Conservation (phyloP, 2,888 invertebrate species). For the Digitonthophagus gazella region DNA sequence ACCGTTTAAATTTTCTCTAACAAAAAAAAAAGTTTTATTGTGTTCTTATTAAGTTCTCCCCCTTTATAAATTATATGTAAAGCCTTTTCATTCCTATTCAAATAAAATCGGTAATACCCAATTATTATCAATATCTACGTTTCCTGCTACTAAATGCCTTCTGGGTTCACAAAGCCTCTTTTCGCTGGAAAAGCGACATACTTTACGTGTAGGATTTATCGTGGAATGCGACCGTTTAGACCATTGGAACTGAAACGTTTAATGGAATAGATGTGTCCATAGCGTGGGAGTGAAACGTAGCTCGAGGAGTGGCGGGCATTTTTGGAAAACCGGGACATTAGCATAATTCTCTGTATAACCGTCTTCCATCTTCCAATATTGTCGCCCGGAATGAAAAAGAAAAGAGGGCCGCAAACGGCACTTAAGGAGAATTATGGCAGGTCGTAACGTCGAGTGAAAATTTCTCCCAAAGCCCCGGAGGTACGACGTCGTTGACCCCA, state of each 20-base stretch:
- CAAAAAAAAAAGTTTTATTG: background rate
- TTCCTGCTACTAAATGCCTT: background rate
- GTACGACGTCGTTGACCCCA: background rate
- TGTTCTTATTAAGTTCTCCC: too few species aligned
- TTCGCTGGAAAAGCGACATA: background rate
- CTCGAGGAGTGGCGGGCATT: background rate
- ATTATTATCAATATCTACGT: background rate
- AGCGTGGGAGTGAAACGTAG: background rate
- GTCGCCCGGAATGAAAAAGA: background rate
- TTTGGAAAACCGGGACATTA: conserved; percentile 6
- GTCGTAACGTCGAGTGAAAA: background rate
- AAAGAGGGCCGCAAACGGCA: conserved; percentile 11
- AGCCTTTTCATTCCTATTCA: too few species aligned
- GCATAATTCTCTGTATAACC: conserved; percentile 14
- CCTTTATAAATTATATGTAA: too few species aligned
- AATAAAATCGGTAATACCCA: too few species aligned
- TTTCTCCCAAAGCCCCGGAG: background rate
- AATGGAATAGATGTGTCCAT: background rate
- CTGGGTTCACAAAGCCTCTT: background rate
- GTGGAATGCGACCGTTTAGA: background rate
- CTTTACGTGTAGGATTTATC: background rate
- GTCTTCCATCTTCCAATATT: conserved; percentile 2
- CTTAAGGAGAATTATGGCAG: conserved; percentile 7
- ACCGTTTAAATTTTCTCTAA: background rate
- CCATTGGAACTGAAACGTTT: background rate